A percentile compares a stretch with the other conserved stretches of the same genome.
Evolutionary conservation across 2,888 invertebrate genomes (phyloP).

Genomic region (Hedychridium roseum): DNA sequence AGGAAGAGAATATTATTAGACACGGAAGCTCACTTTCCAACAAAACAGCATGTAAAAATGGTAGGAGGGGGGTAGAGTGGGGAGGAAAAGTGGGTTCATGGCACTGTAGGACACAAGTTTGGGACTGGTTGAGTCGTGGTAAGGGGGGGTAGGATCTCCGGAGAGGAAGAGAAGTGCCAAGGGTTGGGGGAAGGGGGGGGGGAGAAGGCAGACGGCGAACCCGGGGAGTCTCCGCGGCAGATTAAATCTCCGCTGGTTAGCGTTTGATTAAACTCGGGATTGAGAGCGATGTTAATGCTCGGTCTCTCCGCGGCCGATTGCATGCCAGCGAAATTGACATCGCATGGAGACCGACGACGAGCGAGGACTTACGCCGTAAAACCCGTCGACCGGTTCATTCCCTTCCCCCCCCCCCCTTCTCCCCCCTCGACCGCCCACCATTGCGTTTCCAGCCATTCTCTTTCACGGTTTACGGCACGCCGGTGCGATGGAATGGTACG

Average conservation of each 20-base stretch:
- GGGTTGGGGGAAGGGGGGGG: slow-evolving; percentile 28
- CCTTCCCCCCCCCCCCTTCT: not conserved
- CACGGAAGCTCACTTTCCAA: too few relatives aligned
- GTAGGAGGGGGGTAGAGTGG: slow-evolving; percentile 13
- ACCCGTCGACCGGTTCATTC: slow-evolving; percentile 10
- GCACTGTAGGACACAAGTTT: too few relatives aligned
- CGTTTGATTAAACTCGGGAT: slow-evolving; percentile 63
- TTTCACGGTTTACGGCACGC: too few relatives aligned
- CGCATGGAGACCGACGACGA: too few relatives aligned
- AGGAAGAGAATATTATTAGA: too few relatives aligned
- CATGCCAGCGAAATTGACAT: slow-evolving; percentile 48
- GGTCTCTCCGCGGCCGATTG: slow-evolving; percentile 46
- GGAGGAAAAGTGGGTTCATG: slow-evolving; percentile 18
- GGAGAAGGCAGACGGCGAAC: too few relatives aligned
- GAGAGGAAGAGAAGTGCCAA: slow-evolving; percentile 27
- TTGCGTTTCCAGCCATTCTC: too few relatives aligned
- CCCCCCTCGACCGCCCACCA: not conserved
- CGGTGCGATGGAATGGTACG: too few relatives aligned
- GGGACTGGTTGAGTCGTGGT: too few relatives aligned
- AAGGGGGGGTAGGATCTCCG: too few relatives aligned
- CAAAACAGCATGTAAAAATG: slow-evolving; percentile 14
- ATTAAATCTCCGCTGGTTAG: slow-evolving; percentile 63
- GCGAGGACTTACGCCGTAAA: slow-evolving; percentile 39
- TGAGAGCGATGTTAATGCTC: slow-evolving; percentile 60
- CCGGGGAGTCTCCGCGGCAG: slow-evolving; percentile 50